Percentiles rank a stretch among this genome's conserved stretches.
Conservation (phyloP, 2,888 invertebrate genomes). For the Cordilura impudica region DNA sequence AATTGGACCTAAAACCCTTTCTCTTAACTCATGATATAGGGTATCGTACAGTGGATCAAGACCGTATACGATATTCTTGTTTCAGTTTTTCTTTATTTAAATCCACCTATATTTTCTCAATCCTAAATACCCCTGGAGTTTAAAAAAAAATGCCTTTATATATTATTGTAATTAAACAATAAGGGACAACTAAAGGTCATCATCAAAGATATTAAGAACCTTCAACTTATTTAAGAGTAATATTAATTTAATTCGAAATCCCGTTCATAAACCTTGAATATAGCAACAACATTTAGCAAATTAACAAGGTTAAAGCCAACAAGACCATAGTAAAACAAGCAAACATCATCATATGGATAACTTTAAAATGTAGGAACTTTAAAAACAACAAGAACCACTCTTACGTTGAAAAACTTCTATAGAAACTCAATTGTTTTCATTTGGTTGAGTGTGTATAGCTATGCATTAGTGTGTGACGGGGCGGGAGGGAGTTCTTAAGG, state of each 20-base stretch:
- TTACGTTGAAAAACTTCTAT: not conserved
- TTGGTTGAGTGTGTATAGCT: not conserved
- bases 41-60: no score
- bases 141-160: no score
- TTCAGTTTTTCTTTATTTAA: no score
- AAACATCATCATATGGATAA: not conserved
- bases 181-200: slow-evolving; percentile 37
- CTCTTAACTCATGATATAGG: no score
- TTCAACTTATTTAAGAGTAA: not conserved
- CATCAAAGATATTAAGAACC: not conserved
- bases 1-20: no score
- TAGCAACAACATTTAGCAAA: not conserved
- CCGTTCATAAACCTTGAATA: slow-evolving; percentile 38
- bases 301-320: slow-evolving; percentile 40
- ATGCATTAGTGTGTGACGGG: not conserved
- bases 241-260: slow-evolving; percentile 21
- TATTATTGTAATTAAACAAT: not conserved
- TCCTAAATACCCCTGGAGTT: no score
- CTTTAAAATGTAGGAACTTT: not conserved
- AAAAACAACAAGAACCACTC: not conserved
- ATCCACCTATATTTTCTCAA: no score
- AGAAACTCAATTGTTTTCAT: not conserved
- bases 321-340: not conserved
- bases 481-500: not conserved
- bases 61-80: no score